Percentiles rank a stretch among this genome's conserved stretches.
These are phyloP conservation scores for Rhinella marina DNA, from an alignment of 2,797 vertebrate species.

Conservation along the genomic window DNA sequence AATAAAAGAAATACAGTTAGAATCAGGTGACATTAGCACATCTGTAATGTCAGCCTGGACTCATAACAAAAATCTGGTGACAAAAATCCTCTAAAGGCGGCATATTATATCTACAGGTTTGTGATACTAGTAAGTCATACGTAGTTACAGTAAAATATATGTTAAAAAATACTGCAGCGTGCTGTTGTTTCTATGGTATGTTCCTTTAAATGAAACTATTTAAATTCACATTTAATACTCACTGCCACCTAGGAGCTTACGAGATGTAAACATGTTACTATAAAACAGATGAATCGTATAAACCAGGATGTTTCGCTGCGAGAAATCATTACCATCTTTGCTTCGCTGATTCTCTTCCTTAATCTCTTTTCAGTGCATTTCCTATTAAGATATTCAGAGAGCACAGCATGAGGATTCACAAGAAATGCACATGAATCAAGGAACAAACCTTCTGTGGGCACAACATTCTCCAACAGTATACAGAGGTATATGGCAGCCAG, in stretches of 20 bases:
- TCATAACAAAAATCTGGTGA: no score
- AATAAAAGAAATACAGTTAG: no score
- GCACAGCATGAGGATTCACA: neutral
- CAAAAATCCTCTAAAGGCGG: no score
- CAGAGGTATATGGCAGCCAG: neutral
- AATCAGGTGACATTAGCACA: no score
- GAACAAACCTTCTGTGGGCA: neutral
- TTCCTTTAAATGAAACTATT: neutral
- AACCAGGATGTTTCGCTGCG: neutral
- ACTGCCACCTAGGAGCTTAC: neutral
- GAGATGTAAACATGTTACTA: constrained; percentile 19
- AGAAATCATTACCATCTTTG: neutral
- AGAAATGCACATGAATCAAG: neutral
- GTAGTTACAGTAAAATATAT: no score
- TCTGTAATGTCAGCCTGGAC: no score
- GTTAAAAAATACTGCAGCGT: no score
- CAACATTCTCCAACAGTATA: no score
- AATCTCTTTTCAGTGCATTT: neutral
- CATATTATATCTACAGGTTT: no score
- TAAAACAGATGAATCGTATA: constrained; percentile 25
- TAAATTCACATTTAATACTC: neutral
- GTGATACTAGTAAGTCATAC: no score
- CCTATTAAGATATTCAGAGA: neutral
- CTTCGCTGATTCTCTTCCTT: constrained; percentile 16
- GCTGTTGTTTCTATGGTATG: no score